phyloP scores from a whole-genome alignment of 2,113 vertebrate species.

The Neotragus moschatus region DNA sequence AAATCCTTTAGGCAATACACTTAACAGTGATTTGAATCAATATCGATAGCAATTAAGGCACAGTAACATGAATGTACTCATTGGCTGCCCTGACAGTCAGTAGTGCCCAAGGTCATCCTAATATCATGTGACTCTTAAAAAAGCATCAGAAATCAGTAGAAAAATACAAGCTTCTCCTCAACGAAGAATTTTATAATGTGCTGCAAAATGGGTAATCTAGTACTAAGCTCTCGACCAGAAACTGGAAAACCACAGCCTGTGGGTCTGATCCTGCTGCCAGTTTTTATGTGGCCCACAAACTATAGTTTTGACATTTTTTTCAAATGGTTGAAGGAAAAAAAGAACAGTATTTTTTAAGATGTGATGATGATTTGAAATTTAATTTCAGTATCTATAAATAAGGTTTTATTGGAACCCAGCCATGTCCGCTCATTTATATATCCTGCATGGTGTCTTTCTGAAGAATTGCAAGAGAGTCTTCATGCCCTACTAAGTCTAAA shows the following conservation, averaged over 20 bases:
- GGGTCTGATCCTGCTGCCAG: not conserved
- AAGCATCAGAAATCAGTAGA: not conserved
- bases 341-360: not conserved
- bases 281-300: not conserved
- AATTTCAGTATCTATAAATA: not conserved
- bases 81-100: not conserved
- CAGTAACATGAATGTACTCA: slow-evolving; percentile 10
- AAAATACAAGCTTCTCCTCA: not conserved
- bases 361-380: not conserved
- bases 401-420: not conserved
- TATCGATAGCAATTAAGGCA: not conserved
- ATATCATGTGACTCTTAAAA: not conserved
- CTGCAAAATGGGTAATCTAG: not conserved
- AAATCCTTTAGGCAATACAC: not conserved
- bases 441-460: not conserved
- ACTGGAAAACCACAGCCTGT: not conserved
- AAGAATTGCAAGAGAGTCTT: not conserved
- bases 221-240: not conserved
- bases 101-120: not conserved
- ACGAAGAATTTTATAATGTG: not conserved
- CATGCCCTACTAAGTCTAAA: not conserved
- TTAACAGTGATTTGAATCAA: slow-evolving; percentile 18
- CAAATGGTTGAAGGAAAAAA: not conserved
- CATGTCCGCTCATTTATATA: not conserved
- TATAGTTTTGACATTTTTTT: not conserved